Percentiles rank a stretch among this genome's conserved stretches.
These are phyloP conservation scores for Carlito syrichta DNA, from an alignment of 2,113 vertebrate genomes.

Conservation along the genomic window DNA sequence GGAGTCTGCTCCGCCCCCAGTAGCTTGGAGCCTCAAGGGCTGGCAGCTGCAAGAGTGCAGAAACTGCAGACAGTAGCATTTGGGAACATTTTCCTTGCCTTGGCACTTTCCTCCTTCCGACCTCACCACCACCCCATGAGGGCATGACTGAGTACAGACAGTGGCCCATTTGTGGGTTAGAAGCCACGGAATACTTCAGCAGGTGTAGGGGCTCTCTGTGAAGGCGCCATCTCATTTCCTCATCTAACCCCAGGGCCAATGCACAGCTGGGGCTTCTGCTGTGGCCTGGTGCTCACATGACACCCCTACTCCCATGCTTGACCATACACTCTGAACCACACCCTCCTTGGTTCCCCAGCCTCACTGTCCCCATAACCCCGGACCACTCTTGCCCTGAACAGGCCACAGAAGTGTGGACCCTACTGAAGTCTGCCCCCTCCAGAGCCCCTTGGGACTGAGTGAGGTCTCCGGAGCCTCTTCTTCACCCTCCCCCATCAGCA, in stretches of 20 bases:
- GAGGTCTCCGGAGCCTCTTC: not conserved
- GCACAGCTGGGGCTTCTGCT: not conserved
- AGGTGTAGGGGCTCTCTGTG: not conserved
- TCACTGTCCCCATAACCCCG: not conserved
- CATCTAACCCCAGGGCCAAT: not conserved
- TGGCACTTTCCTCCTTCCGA: conserved; percentile 13
- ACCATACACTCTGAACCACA: not conserved
- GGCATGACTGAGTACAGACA: not conserved
- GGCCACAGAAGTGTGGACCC: not conserved
- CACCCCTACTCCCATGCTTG: not conserved
- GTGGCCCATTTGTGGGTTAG: not conserved
- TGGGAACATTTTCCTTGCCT: conserved; percentile 52
- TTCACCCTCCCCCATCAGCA: conserved; percentile 60
- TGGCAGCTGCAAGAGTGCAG: conserved; percentile 42
- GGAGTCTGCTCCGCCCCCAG: not conserved
- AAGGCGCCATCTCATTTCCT: not conserved
- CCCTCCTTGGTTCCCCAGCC: not conserved
- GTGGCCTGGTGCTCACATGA: not conserved
- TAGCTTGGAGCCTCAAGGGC: not conserved
- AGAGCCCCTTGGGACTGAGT: not conserved
- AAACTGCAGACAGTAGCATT: conserved; percentile 52
- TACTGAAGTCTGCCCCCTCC: not conserved
- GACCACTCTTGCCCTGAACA: not conserved
- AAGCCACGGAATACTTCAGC: not conserved
- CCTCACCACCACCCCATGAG: not conserved